Base-by-base conservation (phyloP, 2,888 invertebrate genomes). In the Calameuta filiformis region DNA sequence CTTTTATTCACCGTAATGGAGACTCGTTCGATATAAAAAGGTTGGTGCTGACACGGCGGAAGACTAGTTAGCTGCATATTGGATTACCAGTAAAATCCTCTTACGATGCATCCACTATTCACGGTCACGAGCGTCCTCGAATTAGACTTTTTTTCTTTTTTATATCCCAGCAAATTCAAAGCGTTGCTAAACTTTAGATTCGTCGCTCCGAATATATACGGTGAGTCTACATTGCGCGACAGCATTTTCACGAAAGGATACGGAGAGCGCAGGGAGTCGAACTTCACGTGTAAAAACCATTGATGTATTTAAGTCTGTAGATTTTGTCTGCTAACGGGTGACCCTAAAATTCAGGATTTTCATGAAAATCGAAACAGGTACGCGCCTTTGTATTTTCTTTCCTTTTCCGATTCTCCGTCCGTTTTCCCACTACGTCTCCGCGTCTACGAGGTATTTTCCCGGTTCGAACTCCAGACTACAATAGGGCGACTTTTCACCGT, bases 31-130 rank as follows among this genome's bases (percentile, higher is more conserved):
- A 56, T 56, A 56, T 56, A 9, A 56, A 56, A 56, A 56, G 40
- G 40, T 6, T 56, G 40, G 40, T 56, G 40, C 40, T 56, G 40
- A 56, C 40, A 56, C 6, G 40, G 23, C 40, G 40, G 40, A 56
- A 56, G 23, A 56, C 40, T 23, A 56, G 23, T 56, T 4, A 56
- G 83, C 79, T 84, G 80, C 82, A 86, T 89, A 89, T 89, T 89
- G 89, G 89, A 89, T 89, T 89, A 88, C 88, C 80, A 81, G 76
- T 31, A 12, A 84, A 89, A 89, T 89, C 89, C 89, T 88, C 88
- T 89, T 89, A 89, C 81, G 83, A 85, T 82, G 82, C 83, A 79
- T 82, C 79, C 80, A 81, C 80, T 80, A 34, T 73, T 73, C 74
- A 73, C n/a, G 74, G 74, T 73, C 37, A 34, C 71, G 40, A 56